Percentiles rank a stretch among this genome's conserved stretches.
phyloP scores from a whole-genome alignment of 2,888 invertebrate genomes.

The Portevinia maculata region DNA sequence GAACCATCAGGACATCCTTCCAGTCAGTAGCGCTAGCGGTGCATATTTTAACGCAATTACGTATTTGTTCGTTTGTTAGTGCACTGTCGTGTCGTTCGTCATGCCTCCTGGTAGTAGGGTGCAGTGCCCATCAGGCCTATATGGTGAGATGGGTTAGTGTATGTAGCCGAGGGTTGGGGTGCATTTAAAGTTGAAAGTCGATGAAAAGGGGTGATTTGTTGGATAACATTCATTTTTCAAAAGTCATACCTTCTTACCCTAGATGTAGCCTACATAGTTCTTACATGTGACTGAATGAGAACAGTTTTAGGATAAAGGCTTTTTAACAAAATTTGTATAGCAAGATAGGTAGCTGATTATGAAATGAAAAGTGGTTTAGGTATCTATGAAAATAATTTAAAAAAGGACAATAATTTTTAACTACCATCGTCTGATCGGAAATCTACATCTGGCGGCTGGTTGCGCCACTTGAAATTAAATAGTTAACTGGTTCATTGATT shows the following conservation, averaged over 20 bases:
- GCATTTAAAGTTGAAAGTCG: slow-evolving; percentile 50
- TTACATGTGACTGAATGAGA: too few relatives aligned
- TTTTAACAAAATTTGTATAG: too few relatives aligned
- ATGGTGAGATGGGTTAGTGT: neutral
- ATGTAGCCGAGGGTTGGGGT: neutral
- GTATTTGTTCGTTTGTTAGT: slow-evolving; percentile 68
- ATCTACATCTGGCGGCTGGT: too few relatives aligned
- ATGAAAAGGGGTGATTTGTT: slow-evolving; percentile 73
- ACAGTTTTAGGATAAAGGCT: too few relatives aligned
- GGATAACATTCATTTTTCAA: slow-evolving; percentile 55
- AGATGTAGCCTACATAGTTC: too few relatives aligned
- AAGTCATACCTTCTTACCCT: slow-evolving; percentile 18
- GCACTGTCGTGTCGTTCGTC: slow-evolving; percentile 55
- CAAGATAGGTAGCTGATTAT: too few relatives aligned
- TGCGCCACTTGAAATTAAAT: too few relatives aligned
- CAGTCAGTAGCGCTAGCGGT: slow-evolving; percentile 50
- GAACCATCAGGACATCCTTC: slow-evolving; percentile 48
- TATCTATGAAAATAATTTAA: too few relatives aligned
- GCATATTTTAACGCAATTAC: slow-evolving; percentile 74
- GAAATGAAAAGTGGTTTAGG: too few relatives aligned
- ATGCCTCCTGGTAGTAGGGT: slow-evolving; percentile 49
- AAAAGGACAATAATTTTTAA: too few relatives aligned
- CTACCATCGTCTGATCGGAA: too few relatives aligned
- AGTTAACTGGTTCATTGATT: too few relatives aligned
- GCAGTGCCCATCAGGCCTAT: slow-evolving; percentile 1